Evolutionary conservation across 2,888 invertebrate genomes (phyloP).

Genomic region (Nyleta sp.): DNA sequence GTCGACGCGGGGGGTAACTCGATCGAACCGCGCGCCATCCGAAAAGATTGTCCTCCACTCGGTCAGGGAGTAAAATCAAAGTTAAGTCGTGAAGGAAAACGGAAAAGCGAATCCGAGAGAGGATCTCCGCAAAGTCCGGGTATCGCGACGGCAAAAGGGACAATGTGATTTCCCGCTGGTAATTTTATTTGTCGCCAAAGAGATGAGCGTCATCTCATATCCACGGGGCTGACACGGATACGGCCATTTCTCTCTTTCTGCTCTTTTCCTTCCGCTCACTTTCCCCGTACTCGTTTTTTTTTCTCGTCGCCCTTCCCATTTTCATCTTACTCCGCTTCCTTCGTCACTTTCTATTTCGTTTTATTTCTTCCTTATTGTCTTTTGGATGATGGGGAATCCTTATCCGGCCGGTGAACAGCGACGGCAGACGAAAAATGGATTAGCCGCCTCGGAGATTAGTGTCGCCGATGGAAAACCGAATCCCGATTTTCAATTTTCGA

Average conservation of each 20-base stretch:
- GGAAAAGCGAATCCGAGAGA: constrained; percentile 48
- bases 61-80: constrained; percentile 57
- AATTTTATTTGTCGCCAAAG: constrained; percentile 67
- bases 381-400: constrained; percentile 29
- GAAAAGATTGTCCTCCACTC: constrained; percentile 45
- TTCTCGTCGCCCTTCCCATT: not conserved
- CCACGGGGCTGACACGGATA: constrained; percentile 56
- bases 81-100: constrained; percentile 56
- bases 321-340: not conserved
- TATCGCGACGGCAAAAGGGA: constrained; percentile 53
- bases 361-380: constrained; percentile 26
- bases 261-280: not conserved
- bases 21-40: constrained; percentile 39
- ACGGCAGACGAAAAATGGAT: constrained; percentile 44
- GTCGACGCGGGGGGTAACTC: constrained; percentile 16
- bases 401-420: constrained; percentile 9
- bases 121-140: constrained; percentile 42
- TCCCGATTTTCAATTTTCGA: constrained; percentile 46
- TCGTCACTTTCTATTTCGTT: constrained; percentile 20
- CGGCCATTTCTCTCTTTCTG: constrained; percentile 30
- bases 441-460: constrained; percentile 37
- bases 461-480: constrained; percentile 20
- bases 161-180: constrained; percentile 66
- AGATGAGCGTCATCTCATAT: constrained; percentile 64
- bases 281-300: constrained; percentile 8